phyloP scores from a whole-genome alignment of 1,140 invertebrate species.

The Bombus consobrinus region DNA sequence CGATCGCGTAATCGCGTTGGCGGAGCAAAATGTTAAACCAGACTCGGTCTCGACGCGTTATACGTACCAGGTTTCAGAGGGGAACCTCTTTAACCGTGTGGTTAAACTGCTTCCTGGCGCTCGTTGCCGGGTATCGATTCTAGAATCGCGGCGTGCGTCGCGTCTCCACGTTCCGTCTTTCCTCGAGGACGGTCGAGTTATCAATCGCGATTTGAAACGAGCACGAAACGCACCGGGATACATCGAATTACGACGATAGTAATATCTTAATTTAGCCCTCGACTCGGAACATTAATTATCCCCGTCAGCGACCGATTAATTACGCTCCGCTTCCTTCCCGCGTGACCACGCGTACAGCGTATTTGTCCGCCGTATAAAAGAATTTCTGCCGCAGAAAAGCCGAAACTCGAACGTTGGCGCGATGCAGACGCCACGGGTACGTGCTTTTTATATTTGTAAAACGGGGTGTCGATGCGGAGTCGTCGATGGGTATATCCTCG shows the following conservation, averaged over 20 bases:
- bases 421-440: no score
- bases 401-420: neutral
- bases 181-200: neutral
- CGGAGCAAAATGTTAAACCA: neutral
- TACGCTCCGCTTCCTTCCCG: neutral
- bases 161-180: neutral
- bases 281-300: conserved; percentile 68
- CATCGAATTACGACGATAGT: conserved; percentile 20
- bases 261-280: conserved; percentile 60
- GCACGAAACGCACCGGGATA: conserved; percentile 2
- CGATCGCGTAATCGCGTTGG: neutral
- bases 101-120: neutral
- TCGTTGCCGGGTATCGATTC: neutral
- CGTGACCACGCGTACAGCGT: no score
- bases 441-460: no score
- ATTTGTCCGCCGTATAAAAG: neutral
- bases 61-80: no score
- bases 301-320: conserved; percentile 47
- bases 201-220: conserved; percentile 8
- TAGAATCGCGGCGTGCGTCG: neutral
- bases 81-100: neutral
- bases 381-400: neutral
- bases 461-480: no score
- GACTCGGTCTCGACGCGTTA: neutral
- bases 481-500: no score